Evolutionary conservation across 1,140 invertebrate species (phyloP).

Genomic region (Cheumatopsyche charites): DNA sequence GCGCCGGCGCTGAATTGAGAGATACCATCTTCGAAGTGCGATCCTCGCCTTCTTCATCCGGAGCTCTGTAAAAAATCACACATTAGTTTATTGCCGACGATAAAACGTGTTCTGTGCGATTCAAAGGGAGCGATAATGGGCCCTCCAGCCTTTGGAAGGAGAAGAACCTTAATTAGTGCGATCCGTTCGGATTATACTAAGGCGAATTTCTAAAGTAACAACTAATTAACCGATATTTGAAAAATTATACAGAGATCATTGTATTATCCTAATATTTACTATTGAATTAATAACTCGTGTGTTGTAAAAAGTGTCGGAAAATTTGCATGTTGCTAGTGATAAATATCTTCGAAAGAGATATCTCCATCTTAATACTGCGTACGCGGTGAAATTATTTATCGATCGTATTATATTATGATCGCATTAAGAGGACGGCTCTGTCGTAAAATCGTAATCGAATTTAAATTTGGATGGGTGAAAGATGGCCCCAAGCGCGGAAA

Average conservation of each 20-base stretch:
- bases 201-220: constrained; percentile 23
- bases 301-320: too few relatives aligned
- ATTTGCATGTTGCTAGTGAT: too few relatives aligned
- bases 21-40: constrained; percentile 13
- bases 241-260: too few relatives aligned
- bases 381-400: not conserved
- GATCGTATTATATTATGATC: constrained; percentile 1
- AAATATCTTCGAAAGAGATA: too few relatives aligned
- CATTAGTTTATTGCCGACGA: constrained; percentile 31
- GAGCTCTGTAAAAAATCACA: constrained; percentile 19
- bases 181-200: not conserved
- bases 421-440: not conserved
- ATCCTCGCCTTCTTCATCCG: not conserved
- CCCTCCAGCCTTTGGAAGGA: too few relatives aligned
- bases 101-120: constrained; percentile 35
- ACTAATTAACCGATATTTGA: constrained; percentile 34
- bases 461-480: too few relatives aligned
- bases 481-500: too few relatives aligned
- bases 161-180: constrained; percentile 25
- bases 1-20: not conserved
- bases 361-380: too few relatives aligned
- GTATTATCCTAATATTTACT: too few relatives aligned
- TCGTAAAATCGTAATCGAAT: too few relatives aligned
- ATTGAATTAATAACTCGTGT: too few relatives aligned
- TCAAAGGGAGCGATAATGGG: constrained; percentile 32